These are phyloP conservation scores for Solenopsis fugax DNA, from an alignment of 1,140 invertebrate species.

Conservation along the genomic window DNA sequence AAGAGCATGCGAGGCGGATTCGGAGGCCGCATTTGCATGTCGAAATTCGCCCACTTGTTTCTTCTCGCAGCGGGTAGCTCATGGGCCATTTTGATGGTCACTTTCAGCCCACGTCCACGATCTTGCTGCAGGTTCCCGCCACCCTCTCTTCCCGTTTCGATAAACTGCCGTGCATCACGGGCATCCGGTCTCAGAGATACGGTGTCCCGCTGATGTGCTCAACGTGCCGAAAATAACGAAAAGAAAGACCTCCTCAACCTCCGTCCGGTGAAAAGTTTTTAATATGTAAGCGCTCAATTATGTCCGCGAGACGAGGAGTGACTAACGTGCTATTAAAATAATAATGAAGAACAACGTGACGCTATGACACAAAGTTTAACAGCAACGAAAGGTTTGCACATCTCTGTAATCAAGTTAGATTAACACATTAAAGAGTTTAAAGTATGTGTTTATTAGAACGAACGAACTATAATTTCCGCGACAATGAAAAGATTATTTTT, in stretches of 20 bases:
- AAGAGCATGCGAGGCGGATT: slow-evolving; percentile 52
- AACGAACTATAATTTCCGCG: neutral
- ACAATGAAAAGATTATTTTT: neutral
- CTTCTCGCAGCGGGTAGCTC: slow-evolving; percentile 80
- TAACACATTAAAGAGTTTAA: neutral
- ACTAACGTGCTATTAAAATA: slow-evolving; percentile 36
- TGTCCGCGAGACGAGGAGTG: neutral
- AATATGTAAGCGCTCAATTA: slow-evolving; percentile 45
- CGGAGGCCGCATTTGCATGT: slow-evolving; percentile 75
- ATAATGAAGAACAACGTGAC: slow-evolving; percentile 33
- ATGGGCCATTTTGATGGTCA: slow-evolving; percentile 75
- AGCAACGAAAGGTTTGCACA: slow-evolving; percentile 5
- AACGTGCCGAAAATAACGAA: slow-evolving; percentile 67
- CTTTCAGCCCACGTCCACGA: slow-evolving; percentile 73
- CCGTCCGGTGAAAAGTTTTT: slow-evolving; percentile 24
- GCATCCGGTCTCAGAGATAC: slow-evolving; percentile 75
- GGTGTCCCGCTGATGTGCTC: slow-evolving; percentile 57
- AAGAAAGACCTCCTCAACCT: slow-evolving; percentile 4
- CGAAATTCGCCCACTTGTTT: slow-evolving; percentile 79
- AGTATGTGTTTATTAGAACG: slow-evolving; percentile 7
- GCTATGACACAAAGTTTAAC: neutral
- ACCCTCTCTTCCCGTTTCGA: slow-evolving; percentile 71
- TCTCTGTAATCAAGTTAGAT: slow-evolving; percentile 5
- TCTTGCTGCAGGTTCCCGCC: slow-evolving; percentile 67
- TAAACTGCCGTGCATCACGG: slow-evolving; percentile 76